phyloP scores from a whole-genome alignment of 2,113 vertebrate genomes.

The Sclerurus mexicanus region DNA sequence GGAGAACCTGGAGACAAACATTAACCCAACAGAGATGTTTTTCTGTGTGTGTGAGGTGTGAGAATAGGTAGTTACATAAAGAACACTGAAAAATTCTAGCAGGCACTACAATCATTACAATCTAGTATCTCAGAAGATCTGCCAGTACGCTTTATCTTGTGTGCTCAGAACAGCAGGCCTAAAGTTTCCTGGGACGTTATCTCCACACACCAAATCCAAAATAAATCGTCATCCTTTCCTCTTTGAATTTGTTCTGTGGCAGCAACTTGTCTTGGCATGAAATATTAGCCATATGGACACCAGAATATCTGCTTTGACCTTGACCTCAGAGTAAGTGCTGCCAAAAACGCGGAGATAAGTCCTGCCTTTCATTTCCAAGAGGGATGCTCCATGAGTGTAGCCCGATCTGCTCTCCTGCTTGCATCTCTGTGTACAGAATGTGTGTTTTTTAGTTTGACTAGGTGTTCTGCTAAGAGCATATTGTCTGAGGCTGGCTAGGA shows the following conservation, averaged over 20 bases:
- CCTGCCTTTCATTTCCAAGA: constrained; percentile 7
- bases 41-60: not conserved
- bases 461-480: not conserved
- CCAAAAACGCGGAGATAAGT: constrained; percentile 1
- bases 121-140: not conserved
- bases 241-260: constrained; percentile 39
- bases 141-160: not conserved
- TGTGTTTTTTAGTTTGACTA: not conserved
- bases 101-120: not conserved
- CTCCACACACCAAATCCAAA: not conserved
- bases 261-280: constrained; percentile 52
- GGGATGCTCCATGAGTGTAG: not conserved
- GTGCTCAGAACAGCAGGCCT: not conserved
- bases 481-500: not conserved
- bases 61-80: not conserved
- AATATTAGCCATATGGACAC: constrained; percentile 50
- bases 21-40: not conserved
- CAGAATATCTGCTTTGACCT: constrained; percentile 53
- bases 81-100: not conserved
- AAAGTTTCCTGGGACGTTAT: constrained; percentile 10
- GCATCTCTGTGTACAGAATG: not conserved
- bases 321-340: constrained; percentile 24
- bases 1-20: not conserved
- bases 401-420: not conserved
- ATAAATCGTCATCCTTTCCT: not conserved